These are phyloP conservation scores for Vimba vimba DNA, from an alignment of 2,113 vertebrate genomes.

Conservation along the genomic window DNA sequence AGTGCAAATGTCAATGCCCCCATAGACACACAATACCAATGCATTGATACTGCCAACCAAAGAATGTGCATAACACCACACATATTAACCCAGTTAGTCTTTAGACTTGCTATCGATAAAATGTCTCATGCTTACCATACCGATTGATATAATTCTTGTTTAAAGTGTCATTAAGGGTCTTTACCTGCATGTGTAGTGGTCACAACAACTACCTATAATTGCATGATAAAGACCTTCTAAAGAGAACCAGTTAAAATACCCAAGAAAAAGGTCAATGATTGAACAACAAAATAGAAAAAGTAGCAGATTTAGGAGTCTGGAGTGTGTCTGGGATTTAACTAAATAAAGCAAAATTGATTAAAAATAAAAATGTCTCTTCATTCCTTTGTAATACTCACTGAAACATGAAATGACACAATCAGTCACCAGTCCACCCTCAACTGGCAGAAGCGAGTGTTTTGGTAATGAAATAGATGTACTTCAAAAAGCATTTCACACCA, in stretches of 20 bases:
- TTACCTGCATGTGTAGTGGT: background rate
- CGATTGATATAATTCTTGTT: background rate
- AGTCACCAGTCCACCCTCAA: background rate
- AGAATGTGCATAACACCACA: background rate
- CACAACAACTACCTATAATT: background rate
- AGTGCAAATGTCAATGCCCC: background rate
- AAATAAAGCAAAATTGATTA: background rate
- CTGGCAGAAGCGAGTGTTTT: background rate
- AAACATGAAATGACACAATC: background rate
- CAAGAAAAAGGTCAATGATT: background rate
- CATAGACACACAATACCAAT: background rate
- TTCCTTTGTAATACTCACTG: background rate
- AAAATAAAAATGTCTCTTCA: background rate
- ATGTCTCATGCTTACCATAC: background rate
- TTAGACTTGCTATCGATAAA: background rate
- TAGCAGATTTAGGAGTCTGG: background rate
- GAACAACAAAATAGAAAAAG: background rate
- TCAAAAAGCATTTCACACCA: background rate
- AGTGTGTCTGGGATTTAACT: background rate
- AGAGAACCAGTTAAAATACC: background rate
- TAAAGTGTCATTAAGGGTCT: background rate
- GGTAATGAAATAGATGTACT: background rate
- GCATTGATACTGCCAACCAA: background rate
- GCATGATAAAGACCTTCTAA: background rate
- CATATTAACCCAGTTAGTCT: background rate